A percentile compares a stretch with the other conserved stretches of the same genome.
These are phyloP conservation scores for human DNA, from an alignment of 2,113 vertebrate genomes.

Conservation along the genomic window GRCh38 chr4:20594001-20594500, in stretches of 20 bases:
- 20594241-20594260: too few species aligned
- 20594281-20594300: not conserved
- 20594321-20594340: not conserved
- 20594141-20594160: too few species aligned
- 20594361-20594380: too few species aligned
- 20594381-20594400: not conserved
- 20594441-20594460: not conserved
- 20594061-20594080: too few species aligned
- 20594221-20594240: too few species aligned
- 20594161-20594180: too few species aligned
- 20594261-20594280: not conserved
- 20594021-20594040: not conserved
- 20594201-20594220: not conserved
- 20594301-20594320: too few species aligned
- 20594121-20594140: too few species aligned
- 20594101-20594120: too few species aligned
- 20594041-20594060: too few species aligned
- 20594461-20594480: not conserved
- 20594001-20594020: too few species aligned
- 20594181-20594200: too few species aligned
- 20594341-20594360: not conserved
- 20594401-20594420: rapidly evolving
- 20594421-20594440: not conserved
- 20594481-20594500: not conserved
- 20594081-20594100: not conserved